Conservation (phyloP, 2,113 vertebrate species). For the Gavia stellata region DNA sequence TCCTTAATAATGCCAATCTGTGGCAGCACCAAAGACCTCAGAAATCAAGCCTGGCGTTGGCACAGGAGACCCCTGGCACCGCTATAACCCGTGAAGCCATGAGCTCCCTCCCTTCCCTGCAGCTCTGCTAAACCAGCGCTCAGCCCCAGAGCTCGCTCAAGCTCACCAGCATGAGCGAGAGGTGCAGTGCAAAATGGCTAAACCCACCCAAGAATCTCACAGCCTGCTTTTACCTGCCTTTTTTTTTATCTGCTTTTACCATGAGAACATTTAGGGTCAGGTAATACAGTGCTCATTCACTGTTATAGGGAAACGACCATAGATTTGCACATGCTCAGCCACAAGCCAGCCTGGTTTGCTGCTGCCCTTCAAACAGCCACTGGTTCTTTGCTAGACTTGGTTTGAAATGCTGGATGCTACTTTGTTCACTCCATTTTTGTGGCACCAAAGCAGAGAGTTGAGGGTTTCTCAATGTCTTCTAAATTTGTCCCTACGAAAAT, state of each 20-base stretch:
- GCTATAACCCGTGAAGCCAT: accelerated
- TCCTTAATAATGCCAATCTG: background rate
- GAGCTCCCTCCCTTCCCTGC: background rate
- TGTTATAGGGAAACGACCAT: background rate
- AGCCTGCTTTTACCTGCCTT: background rate
- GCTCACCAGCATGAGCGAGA: accelerated
- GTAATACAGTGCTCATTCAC: background rate
- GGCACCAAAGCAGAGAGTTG: background rate
- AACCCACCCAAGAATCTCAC: background rate
- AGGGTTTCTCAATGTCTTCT: background rate
- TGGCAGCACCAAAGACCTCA: background rate
- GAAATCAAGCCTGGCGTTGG: background rate
- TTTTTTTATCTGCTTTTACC: background rate
- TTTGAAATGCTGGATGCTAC: background rate
- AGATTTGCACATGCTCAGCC: background rate
- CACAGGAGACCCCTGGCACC: background rate
- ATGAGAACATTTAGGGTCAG: background rate
- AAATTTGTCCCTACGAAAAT: background rate
- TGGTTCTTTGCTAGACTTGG: background rate
- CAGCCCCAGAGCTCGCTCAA: background rate
- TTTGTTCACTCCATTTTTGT: background rate
- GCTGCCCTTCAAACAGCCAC: background rate
- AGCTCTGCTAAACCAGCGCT: background rate
- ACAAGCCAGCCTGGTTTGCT: background rate
- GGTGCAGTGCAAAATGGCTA: background rate